Conservation (phyloP, 1,140 invertebrate species). For the Adelges cooleyi region DNA sequence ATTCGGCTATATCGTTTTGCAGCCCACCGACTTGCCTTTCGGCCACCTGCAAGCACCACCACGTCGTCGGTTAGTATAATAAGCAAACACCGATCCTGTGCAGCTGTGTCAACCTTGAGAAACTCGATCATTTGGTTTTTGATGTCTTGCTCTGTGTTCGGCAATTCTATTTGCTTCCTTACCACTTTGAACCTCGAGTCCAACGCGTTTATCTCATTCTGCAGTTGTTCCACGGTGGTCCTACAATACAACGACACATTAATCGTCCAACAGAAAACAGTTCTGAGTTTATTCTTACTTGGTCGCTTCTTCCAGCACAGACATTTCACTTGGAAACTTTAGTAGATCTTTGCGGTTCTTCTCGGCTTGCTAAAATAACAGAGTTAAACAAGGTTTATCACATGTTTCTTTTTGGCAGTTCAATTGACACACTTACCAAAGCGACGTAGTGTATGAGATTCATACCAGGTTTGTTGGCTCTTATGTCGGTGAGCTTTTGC, state of each 20-base stretch:
- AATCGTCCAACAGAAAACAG: no score
- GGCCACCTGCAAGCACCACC: conserved; percentile 51
- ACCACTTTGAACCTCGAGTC: conserved; percentile 67
- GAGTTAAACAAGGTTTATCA: neutral
- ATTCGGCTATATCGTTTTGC: conserved; percentile 65
- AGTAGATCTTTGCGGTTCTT: conserved; percentile 66
- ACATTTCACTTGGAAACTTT: conserved; percentile 66
- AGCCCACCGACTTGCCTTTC: conserved; percentile 64
- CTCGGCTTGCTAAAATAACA: conserved; percentile 64
- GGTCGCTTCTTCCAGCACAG: conserved; percentile 72
- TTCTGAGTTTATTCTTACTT: conserved; percentile 50
- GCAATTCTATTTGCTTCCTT: conserved; percentile 64
- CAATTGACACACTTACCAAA: conserved; percentile 44
- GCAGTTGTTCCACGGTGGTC: conserved; percentile 83
- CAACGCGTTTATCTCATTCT: conserved; percentile 73
- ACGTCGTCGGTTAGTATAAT: no score
- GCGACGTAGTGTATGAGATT: conserved; percentile 94
- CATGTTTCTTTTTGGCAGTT: neutral
- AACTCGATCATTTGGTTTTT: conserved; percentile 79
- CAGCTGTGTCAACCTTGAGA: conserved; percentile 55
- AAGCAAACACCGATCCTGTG: neutral
- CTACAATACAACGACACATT: no score
- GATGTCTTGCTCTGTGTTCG: conserved; percentile 65
- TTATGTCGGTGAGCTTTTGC: conserved; percentile 88
- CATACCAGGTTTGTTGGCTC: conserved; percentile 93